Base-by-base conservation (phyloP, 2,113 vertebrate species). In the Sander lucioperca region DNA sequence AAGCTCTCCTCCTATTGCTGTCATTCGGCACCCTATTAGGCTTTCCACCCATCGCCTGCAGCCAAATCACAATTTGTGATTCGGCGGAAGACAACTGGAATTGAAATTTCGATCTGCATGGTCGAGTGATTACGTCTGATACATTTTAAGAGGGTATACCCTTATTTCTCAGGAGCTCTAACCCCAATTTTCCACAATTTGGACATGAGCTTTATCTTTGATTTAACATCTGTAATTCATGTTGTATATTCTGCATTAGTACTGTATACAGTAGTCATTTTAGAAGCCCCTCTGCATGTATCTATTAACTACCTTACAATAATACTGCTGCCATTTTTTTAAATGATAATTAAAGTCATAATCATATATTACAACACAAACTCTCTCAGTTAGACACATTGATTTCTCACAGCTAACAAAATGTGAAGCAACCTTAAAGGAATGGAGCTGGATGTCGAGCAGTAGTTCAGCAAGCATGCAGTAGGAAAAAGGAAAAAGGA, bases 1-100 rank as follows among this genome's bases (percentile, higher is more conserved):
- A 63, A 61, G 23, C 80, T 70, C 57, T 30, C 50, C 69, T 80
- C 56, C 70, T 76, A 23, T 39, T 65, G 43, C 27, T 77, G 57
- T 83, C 70, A 86, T 88, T 87, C 76, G 50, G 15, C 62, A 77
- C 59, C 65, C 61, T 86, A 58, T 86, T 88, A 79, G 61, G 45
- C 30, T 77, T 89, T 77, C 71, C 43, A 39, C 57, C 61, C 67
- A 50, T 68, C 5, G 21, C 68, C 57, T 74, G 63, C 39, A 59
- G 51, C 51, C 1, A 13, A 77, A 80, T 79, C 63, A 23, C 39
- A 58, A 87, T 80, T 76, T 80, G 21, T 78, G 77, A 85, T 85
- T 33, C 33, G 18, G 12, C 0, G 4, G 19, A 69, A 77, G 64
- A 74, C 76, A 72, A 85, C 57, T 74, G 15, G 67, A 82, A 80